Evolutionary conservation across 2,797 vertebrate species (phyloP).

Genomic region (Betta splendens): DNA sequence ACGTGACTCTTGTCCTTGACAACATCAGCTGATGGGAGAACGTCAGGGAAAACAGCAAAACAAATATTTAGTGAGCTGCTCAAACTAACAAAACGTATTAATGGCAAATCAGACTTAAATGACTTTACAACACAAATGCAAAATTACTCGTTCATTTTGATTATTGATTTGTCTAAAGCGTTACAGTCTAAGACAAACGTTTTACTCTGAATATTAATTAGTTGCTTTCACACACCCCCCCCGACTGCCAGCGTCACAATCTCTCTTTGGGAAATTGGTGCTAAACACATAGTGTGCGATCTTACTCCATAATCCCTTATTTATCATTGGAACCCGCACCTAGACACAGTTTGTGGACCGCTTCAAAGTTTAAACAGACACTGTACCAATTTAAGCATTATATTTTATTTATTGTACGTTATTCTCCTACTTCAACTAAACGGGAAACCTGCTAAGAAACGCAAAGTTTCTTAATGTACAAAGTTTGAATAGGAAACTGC

Average conservation of each 20-base stretch:
- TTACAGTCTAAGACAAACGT: not conserved
- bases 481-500: not conserved
- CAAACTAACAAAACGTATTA: not conserved
- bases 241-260: constrained; percentile 1
- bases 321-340: constrained; percentile 1
- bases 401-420: no score
- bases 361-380: not conserved
- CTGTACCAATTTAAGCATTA: not conserved
- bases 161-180: not conserved
- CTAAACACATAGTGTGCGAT: not conserved
- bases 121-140: not conserved
- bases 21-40: constrained; percentile 97
- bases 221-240: not conserved
- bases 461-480: not conserved
- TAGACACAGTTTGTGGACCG: not conserved
- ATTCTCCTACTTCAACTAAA: not conserved
- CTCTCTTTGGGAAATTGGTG: constrained; percentile 4
- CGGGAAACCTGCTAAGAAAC: not conserved
- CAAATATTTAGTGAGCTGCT: not conserved
- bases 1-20: constrained; percentile 99
- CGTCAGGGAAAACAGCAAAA: constrained; percentile 23
- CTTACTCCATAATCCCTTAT: constrained; percentile 5
- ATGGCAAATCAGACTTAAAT: not conserved
- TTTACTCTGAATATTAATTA: not conserved
- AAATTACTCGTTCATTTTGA: no score